Conservation (phyloP, 2,113 vertebrate species). For the Gasterosteus nipponicus region DNA sequence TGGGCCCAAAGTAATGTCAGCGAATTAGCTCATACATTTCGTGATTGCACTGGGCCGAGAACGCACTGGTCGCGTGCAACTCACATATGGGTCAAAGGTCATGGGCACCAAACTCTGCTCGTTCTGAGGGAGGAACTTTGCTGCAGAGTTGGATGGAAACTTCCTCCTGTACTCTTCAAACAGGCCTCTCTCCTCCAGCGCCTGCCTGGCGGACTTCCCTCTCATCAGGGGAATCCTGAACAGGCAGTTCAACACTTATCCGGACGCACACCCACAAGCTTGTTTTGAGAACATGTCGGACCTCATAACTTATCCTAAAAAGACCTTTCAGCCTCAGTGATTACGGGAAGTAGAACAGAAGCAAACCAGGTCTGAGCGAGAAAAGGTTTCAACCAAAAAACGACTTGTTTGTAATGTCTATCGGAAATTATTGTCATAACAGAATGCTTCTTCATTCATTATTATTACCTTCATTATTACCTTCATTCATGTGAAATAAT, state of each 20-base stretch:
- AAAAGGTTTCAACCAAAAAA: neutral
- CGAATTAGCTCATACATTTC: neutral
- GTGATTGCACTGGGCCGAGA: neutral
- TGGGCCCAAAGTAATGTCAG: neutral
- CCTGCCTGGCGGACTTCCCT: conserved; percentile 69
- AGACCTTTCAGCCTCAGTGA: conserved; percentile 1
- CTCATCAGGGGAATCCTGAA: conserved; percentile 77
- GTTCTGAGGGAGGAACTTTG: conserved; percentile 44
- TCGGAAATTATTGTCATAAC: neutral
- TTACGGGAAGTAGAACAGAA: conserved; percentile 3
- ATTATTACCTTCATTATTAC: neutral
- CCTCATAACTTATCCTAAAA: conserved; percentile 31
- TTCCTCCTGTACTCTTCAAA: conserved; percentile 60
- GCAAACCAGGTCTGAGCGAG: neutral
- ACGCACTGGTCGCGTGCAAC: conserved; percentile 19
- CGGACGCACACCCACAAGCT: neutral
- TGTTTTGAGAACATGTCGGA: neutral
- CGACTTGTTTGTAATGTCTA: neutral
- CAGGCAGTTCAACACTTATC: neutral
- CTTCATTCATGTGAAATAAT: neutral
- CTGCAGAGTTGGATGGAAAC: conserved; percentile 9
- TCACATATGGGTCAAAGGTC: conserved; percentile 73
- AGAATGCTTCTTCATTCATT: neutral
- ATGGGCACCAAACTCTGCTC: conserved; percentile 58
- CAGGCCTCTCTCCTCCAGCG: conserved; percentile 71